Conservation (phyloP, 2,797 vertebrate species). For the Cercopithecus neglectus region DNA sequence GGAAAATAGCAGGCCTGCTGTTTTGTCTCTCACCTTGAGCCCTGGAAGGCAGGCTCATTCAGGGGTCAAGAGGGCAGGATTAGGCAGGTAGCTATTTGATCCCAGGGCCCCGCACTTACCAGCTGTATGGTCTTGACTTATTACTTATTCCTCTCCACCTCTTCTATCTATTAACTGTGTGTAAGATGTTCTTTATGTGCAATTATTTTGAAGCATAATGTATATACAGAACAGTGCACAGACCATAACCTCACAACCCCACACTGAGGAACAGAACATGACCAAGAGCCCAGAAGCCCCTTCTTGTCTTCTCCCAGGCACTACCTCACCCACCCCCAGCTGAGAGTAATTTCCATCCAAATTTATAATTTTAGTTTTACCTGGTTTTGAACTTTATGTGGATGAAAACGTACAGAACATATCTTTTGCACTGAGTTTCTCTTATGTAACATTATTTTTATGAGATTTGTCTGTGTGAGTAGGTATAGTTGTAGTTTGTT, state of each 20-base stretch:
- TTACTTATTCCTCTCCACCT: background rate
- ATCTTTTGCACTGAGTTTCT: background rate
- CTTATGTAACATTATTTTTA: background rate
- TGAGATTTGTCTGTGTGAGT: background rate
- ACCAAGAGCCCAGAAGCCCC: background rate
- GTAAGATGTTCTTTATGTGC: background rate
- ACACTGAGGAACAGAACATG: background rate
- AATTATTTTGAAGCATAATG: background rate
- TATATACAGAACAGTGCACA: background rate
- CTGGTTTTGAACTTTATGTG: background rate
- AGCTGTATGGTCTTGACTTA: background rate
- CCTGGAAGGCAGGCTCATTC: background rate
- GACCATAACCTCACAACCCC: background rate
- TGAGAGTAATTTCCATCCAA: background rate
- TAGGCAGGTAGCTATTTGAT: background rate
- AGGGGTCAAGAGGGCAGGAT: background rate
- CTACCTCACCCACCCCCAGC: background rate
- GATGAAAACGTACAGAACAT: background rate
- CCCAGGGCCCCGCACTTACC: background rate
- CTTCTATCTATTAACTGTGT: background rate
- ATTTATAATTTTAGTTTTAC: background rate
- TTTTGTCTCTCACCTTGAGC: background rate
- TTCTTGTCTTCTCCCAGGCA: background rate
- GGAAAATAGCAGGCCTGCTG: background rate
- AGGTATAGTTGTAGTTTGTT: background rate